Base-by-base conservation (phyloP, 2,113 vertebrate species). In the Oryzias melastigma region DNA sequence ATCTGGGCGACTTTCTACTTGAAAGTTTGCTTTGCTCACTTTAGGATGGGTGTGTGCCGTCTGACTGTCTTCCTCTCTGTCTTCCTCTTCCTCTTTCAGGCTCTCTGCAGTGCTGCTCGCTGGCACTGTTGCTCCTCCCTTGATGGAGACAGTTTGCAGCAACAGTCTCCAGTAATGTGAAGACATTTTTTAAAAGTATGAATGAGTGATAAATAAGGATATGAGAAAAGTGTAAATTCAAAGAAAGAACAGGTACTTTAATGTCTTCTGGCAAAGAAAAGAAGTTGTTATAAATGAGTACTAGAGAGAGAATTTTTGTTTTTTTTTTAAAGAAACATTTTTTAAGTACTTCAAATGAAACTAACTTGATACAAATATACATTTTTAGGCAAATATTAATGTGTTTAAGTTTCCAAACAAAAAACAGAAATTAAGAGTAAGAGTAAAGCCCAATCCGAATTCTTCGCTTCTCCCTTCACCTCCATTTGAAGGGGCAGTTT, bases 11-110 rank as follows among this genome's bases (percentile, higher is more conserved):
- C 86, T 85, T 91, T 89, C 85, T 88, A 89, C 83, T 85, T 86
- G 85, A 89, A 90, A 88, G 87, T 91, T 90, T 83, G 76, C 88
- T 89, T 81, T 90, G 84, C 88, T 90, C 74, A 81, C 78, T 79
- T 90, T 81, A 83, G 75, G 77, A 82, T 75, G 80, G 78, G 78
- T 77, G 72, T 69, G 70, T 55, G 19, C 47, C 48, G 74, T 78
- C 63, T 59, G 58, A 71, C 58, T 65, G 64, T 54, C 68, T 48
- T 40, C 15, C 60, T 72, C 58, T 74, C 48, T 45, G 18, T 56
- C 60, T 62, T 62, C 40, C 65, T 51, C 50, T 24, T 49, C n/a
- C 48, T 51, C 52, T 57, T 49, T 45, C 53, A 20, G 60, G 51
- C 46, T 50, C 59, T 61, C 58, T 50, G 68, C 73, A 67, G 76